phyloP scores from a whole-genome alignment of 2,113 vertebrate species.

The Apaloderma vittatum region DNA sequence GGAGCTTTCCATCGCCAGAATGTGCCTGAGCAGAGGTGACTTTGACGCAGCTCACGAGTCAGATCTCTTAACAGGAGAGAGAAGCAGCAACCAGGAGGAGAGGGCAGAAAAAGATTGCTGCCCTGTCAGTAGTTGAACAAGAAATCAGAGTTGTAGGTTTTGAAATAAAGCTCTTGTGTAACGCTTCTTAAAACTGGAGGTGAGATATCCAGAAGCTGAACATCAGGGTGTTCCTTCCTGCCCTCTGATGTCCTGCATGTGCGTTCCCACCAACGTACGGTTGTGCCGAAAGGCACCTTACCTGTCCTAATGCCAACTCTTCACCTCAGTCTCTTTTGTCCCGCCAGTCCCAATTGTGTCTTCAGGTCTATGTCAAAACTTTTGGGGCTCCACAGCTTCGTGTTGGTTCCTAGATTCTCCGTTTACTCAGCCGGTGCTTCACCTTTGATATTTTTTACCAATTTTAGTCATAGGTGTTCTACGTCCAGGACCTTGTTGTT shows the following conservation, averaged over 20 bases:
- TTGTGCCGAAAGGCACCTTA: neutral
- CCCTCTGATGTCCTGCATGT: neutral
- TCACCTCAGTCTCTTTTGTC: neutral
- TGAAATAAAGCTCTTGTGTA: neutral
- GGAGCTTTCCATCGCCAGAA: neutral
- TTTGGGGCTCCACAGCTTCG: rapidly evolving
- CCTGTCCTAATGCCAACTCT: neutral
- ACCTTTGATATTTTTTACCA: neutral
- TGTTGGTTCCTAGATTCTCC: neutral
- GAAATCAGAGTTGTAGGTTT: neutral
- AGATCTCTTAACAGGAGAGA: neutral
- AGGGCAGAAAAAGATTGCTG: neutral
- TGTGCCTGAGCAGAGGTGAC: neutral
- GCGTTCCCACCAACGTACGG: neutral
- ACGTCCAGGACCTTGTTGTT: neutral
- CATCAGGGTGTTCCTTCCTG: neutral
- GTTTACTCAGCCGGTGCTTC: neutral
- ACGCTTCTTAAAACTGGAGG: neutral
- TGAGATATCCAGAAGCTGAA: neutral
- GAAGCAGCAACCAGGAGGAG: neutral
- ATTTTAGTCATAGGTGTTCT: neutral
- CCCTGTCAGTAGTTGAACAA: neutral
- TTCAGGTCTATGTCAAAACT: neutral
- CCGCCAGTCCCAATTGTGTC: neutral
- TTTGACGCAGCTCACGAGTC: neutral